Base-by-base conservation (phyloP, 2,888 invertebrate species). In the Bimastos eiseni region DNA sequence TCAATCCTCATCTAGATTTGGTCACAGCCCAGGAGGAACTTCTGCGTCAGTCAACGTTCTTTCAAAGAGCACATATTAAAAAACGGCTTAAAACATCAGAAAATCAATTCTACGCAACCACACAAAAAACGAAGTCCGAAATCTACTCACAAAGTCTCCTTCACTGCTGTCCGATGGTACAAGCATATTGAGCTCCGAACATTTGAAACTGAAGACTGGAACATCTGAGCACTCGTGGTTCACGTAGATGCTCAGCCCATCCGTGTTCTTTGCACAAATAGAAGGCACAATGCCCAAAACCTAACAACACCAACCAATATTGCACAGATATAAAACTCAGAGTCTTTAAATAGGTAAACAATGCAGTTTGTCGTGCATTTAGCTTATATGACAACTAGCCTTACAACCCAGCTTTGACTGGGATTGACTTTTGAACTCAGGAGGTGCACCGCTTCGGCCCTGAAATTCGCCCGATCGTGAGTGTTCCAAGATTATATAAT, bases 211-310 rank as follows among this genome's bases (percentile, higher is more conserved):
- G 37, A 36, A 34, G 34, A 86, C 34, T 19, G 86, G 86, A 30
- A 86, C 34, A 3, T 86, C 34, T 0, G 34, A 17, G n/a, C 86
- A 86, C 13, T 36, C 36, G 5, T 17, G 36, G 86, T 36, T 86
- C 86, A 86, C 21, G 37, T 86, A 86, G 34, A 86, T 37, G 86
- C 86, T 86, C 86, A 86, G 13, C 36, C 86, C 86, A 36, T 86
- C 86, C 15, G 86, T 86, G n/a, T 86, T 86, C 37, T 37, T 86
- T 86, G 86, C 86, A 24, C 36, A 21, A 34, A 86, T 86, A 19
- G 21, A 86, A 86, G 86, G 86, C 86, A 86, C 86, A 37, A 37
- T 24, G 37, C 86, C 86, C 37, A 86, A 36, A 86, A 4, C 86
- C 86, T 86, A 34, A 86, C 21, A 36, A 37, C 86, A 86, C 86